phyloP scores from a whole-genome alignment of 2,113 vertebrate species.

The Gopherus evgoodei region DNA sequence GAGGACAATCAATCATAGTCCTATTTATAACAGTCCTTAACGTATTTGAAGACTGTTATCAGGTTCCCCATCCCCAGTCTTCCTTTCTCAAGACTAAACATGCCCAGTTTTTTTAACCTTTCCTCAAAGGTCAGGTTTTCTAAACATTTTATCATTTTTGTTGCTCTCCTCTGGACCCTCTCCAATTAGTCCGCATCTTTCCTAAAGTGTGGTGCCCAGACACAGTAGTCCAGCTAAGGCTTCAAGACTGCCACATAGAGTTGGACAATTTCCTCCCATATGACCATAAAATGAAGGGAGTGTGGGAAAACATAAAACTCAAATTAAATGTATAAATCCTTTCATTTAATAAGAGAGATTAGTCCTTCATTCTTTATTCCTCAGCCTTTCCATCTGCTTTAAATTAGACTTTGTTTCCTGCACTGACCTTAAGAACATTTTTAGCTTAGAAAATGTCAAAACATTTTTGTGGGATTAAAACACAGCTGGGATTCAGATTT shows the following conservation, averaged over 20 bases:
- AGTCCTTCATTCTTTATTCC: not conserved
- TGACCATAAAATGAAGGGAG: not conserved
- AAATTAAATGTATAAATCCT: not conserved
- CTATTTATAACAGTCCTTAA: not conserved
- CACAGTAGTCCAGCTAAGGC: not conserved
- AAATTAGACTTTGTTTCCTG: constrained; percentile 30
- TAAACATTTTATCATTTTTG: not conserved
- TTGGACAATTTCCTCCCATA: not conserved
- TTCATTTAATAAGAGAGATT: not conserved
- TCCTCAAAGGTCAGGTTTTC: not conserved
- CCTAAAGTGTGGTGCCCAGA: not conserved
- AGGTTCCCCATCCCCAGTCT: not conserved
- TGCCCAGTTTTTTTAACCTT: not conserved
- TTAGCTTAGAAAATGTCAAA: not conserved
- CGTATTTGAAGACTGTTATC: not conserved
- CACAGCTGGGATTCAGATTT: not conserved
- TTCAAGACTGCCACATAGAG: not conserved
- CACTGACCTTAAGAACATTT: not conserved
- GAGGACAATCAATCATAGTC: not conserved
- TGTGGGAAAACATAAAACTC: not conserved
- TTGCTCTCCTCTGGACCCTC: not conserved
- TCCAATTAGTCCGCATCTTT: not conserved
- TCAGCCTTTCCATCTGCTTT: not conserved
- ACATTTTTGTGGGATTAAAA: constrained; percentile 1
- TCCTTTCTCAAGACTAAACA: not conserved